A percentile compares a stretch with the other conserved stretches of the same genome.
These are phyloP conservation scores for Athene cunicularia DNA, from an alignment of 2,113 vertebrate genomes.

Conservation along the genomic window DNA sequence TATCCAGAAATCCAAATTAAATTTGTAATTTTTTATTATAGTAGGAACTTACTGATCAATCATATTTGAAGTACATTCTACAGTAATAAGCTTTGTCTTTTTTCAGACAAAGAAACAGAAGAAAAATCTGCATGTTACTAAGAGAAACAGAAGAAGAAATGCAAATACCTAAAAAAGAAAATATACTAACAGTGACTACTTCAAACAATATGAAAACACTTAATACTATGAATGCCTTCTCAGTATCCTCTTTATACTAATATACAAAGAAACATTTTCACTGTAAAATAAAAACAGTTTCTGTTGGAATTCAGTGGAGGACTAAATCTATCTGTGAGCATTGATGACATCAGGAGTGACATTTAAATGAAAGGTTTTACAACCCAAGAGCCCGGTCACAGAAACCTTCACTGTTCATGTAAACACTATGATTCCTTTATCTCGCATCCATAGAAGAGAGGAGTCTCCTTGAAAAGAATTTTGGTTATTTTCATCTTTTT, in stretches of 20 bases:
- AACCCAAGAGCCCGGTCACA: not conserved
- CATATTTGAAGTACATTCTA: not conserved
- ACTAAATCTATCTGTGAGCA: not conserved
- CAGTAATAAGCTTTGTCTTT: not conserved
- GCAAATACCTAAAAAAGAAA: not conserved
- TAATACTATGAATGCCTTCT: not conserved
- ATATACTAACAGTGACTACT: not conserved
- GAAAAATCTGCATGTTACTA: not conserved
- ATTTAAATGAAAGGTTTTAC: not conserved
- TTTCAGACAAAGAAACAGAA: not conserved
- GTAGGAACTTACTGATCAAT: not conserved
- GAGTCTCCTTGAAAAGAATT: not conserved
- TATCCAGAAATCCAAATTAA: not conserved
- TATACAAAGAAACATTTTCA: not conserved
- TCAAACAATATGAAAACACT: not conserved
- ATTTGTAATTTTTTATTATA: not conserved
- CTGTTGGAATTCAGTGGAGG: not conserved
- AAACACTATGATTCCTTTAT: not conserved
- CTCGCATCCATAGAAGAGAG: not conserved
- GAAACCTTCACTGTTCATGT: not conserved
- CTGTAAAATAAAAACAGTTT: not conserved
- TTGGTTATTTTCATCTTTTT: not conserved
- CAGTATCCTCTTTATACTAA: not conserved
- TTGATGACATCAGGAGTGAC: not conserved
- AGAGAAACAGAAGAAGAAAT: not conserved